Percentiles rank a stretch among this genome's conserved stretches.
phyloP scores from a whole-genome alignment of 2,888 invertebrate species.

The Protodeltote pygarga region DNA sequence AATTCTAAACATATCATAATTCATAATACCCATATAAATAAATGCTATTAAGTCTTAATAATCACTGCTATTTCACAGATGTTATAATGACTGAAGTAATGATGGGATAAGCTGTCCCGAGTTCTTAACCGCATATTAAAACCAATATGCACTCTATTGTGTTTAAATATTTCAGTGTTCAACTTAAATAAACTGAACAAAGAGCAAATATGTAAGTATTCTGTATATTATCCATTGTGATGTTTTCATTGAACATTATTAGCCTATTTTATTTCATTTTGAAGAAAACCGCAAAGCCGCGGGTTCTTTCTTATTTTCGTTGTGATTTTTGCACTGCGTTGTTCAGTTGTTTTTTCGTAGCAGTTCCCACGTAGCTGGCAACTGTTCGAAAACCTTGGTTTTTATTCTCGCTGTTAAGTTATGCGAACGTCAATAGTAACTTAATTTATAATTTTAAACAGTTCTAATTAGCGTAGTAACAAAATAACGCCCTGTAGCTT shows the following conservation, averaged over 20 bases:
- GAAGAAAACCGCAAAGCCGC: constrained; percentile 72
- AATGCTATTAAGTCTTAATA: background rate
- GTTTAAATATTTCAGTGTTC: constrained; percentile 23
- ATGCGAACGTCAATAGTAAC: constrained; percentile 3
- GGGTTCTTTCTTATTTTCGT: constrained; percentile 70
- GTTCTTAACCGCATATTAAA: constrained; percentile 23
- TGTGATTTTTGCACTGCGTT: constrained; percentile 64
- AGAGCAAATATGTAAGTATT: constrained; percentile 37
- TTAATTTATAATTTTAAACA: constrained; percentile 8
- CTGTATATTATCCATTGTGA: constrained; percentile 49
- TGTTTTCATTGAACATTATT: constrained; percentile 52
- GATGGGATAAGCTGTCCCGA: constrained; percentile 9
- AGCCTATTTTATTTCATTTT: constrained; percentile 52
- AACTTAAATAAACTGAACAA: constrained; percentile 46
- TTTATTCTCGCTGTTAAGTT: constrained; percentile 30
- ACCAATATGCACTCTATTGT: constrained; percentile 24
- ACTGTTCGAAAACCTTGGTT: constrained; percentile 47
- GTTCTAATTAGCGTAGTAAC: constrained; percentile 3
- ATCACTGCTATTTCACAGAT: background rate
- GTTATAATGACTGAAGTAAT: constrained; percentile 6
- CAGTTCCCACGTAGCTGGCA: constrained; percentile 46
- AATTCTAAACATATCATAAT: background rate
- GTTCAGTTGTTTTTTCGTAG: constrained; percentile 37
- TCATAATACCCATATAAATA: background rate
- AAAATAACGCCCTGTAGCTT: background rate